Evolutionary conservation across 2,113 vertebrate species (phyloP).

Genomic region (Sitta europaea): DNA sequence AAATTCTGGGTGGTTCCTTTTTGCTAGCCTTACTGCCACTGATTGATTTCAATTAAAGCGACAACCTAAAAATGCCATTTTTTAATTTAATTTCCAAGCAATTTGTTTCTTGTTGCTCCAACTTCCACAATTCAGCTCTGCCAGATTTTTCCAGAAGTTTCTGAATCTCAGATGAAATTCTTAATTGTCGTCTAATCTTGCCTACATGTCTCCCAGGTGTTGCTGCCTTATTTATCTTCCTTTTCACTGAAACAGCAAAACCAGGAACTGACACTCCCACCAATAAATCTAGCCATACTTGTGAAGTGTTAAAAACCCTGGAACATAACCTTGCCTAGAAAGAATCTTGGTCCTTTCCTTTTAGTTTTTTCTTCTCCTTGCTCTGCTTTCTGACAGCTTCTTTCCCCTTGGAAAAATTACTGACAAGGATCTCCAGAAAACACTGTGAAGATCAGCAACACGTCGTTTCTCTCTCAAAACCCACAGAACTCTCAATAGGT

Average conservation of each 20-base stretch:
- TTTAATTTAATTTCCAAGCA: background rate
- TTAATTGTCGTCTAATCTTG: slow-evolving; percentile 48
- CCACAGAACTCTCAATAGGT: slow-evolving; percentile 24
- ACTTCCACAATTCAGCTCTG: background rate
- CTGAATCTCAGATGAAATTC: slow-evolving; percentile 33
- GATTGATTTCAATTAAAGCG: background rate
- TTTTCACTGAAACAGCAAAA: slow-evolving; percentile 31
- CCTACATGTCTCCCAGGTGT: slow-evolving; percentile 22
- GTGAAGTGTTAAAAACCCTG: background rate
- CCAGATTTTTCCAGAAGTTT: slow-evolving; percentile 2
- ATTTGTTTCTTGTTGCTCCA: background rate
- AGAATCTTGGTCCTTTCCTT: background rate
- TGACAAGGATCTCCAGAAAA: slow-evolving; percentile 44
- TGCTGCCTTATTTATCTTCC: slow-evolving; percentile 62
- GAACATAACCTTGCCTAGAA: background rate
- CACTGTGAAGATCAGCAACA: slow-evolving; percentile 26
- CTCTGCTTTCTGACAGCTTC: background rate
- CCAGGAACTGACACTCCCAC: slow-evolving; percentile 25
- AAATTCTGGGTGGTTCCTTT: background rate
- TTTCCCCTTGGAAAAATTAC: slow-evolving; percentile 7
- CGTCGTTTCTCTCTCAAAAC: slow-evolving; percentile 52
- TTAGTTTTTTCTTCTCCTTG: fast-evolving
- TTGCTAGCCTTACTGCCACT: background rate
- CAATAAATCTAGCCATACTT: slow-evolving; percentile 63
- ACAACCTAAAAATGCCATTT: background rate